Conservation (phyloP, 2,113 vertebrate species). For the Nothoprocta pentlandii region DNA sequence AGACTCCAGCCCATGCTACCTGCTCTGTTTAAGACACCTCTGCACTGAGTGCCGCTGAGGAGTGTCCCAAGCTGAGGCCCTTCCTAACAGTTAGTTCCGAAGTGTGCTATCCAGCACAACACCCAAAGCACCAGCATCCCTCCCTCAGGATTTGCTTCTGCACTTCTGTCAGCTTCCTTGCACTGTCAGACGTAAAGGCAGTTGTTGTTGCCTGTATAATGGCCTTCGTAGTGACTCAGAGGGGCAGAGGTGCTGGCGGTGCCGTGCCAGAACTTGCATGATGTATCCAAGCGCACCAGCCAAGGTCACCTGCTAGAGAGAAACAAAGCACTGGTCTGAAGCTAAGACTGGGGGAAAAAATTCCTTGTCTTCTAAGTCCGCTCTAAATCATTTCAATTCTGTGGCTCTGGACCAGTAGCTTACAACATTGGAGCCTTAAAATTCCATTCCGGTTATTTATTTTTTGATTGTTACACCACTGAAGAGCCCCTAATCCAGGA, state of each 20-base stretch:
- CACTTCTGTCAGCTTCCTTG: neutral
- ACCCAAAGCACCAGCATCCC: neutral
- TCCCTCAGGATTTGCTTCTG: neutral
- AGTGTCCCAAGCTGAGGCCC: neutral
- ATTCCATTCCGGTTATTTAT: neutral
- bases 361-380: neutral
- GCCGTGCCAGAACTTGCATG: neutral
- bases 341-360: neutral
- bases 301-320: constrained; percentile 9
- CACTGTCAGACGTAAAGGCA: neutral
- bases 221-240: neutral
- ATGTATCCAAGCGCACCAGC: neutral
- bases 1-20: neutral
- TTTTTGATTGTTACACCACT: neutral
- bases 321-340: constrained; percentile 6
- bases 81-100: neutral
- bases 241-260: neutral
- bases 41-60: neutral
- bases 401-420: neutral
- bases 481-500: neutral
- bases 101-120: neutral
- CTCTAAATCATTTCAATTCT: neutral
- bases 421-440: neutral
- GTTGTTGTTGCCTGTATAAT: neutral
- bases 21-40: neutral